Base-by-base conservation (phyloP, 1,140 invertebrate genomes). In the Dreissena rostriformis region DNA sequence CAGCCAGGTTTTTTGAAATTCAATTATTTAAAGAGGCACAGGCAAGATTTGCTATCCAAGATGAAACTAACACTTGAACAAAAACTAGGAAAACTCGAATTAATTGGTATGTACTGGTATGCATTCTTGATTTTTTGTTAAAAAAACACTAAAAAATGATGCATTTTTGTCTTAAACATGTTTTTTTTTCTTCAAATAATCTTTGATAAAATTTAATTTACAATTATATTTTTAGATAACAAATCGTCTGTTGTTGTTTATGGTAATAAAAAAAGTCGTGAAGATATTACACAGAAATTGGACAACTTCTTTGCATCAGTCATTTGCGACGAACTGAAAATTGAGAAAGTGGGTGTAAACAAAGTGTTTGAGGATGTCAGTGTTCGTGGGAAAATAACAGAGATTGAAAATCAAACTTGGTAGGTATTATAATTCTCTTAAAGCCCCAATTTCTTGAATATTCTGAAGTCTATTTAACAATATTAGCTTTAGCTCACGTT, bases 341-440 rank as follows among this genome's bases (percentile, higher is more conserved):
- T 81, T 52, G 17, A 81, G n/a, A 81, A 73, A 52, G 55, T 81
- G 28, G 68, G 53, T 7, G 79, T 81, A 10, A 73, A 72, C 22
- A 39, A 81, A 15, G 71, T 81, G n/a, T 72, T 81, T 24, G 28
- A 39, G 39, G 71, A 81, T 65, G 71, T 51, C 49, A 72, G 14
- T 2, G 71, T 53, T 12, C 68, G 61, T 49, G 79, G 79, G 6
- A 65, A 51, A 51, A 72, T 81, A n/a, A 51, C 15, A 49, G 49
- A 26, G 39, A 29, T 81, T 15, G 79, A 81, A 61, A 61, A 73
- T 65, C 51, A 73, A 26, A 81, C 79, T 22, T 57, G 79, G 79
- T 81, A 66, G 24, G n/a, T 39, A 39, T 39, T 39, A 39, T 8
- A 39, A 39, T 8, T 39, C 39, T 39, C 4, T 39, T 39, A 2